Percentiles rank a stretch among this genome's conserved stretches.
These are phyloP conservation scores for Conopomorpha cramerella DNA, from an alignment of 1,140 invertebrate species.

Conservation along the genomic window DNA sequence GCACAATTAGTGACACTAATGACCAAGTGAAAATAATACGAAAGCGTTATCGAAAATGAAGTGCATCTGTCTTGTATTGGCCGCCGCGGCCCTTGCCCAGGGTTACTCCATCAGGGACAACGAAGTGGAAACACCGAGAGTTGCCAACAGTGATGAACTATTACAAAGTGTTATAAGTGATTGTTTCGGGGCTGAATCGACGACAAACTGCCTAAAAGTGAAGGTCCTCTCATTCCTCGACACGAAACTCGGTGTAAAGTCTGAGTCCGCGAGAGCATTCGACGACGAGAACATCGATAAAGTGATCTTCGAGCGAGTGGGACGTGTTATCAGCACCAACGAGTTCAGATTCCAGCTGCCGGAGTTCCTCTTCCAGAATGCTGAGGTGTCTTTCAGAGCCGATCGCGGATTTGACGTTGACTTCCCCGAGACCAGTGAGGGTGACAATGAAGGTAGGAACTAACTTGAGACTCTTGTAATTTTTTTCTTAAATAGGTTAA, in stretches of 20 bases:
- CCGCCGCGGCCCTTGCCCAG: constrained; percentile 48
- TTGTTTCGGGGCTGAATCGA: constrained; percentile 68
- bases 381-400: constrained; percentile 70
- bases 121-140: constrained; percentile 60
- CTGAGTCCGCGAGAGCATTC: constrained; percentile 62
- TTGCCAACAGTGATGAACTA: constrained; percentile 68
- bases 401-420: constrained; percentile 69
- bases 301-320: constrained; percentile 72
- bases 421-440: constrained; percentile 54
- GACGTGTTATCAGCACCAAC: constrained; percentile 70
- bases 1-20: constrained; percentile 53
- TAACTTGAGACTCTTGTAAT: no score
- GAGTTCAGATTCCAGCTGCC: constrained; percentile 73
- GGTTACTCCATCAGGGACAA: constrained; percentile 59
- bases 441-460: constrained; percentile 47
- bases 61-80: constrained; percentile 39
- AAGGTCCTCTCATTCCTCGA: constrained; percentile 76
- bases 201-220: constrained; percentile 72
- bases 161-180: constrained; percentile 72
- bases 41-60: constrained; percentile 42
- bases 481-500: no score
- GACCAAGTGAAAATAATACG: constrained; percentile 45
- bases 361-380: constrained; percentile 70
- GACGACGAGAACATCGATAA: constrained; percentile 70
- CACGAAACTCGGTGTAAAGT: constrained; percentile 66